Conservation (phyloP, 53 echinoderm and acorn worm species). For the Astropecten irregularis region DNA sequence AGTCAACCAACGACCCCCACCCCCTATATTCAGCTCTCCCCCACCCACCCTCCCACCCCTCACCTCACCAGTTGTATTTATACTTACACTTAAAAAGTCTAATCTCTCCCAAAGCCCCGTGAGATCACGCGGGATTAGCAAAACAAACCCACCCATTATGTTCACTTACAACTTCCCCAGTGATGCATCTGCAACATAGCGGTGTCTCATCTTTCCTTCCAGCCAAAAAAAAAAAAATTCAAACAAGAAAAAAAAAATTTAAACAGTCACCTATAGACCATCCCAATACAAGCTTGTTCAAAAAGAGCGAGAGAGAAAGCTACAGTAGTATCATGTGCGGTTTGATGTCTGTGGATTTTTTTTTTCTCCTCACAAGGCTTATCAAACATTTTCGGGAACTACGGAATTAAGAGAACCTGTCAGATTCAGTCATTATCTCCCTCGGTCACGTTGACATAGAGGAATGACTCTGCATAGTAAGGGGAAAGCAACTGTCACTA, state of each 20-base stretch:
- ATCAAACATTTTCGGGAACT: constrained; percentile 47
- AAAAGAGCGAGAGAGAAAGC: too few species aligned
- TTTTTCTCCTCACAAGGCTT: neutral
- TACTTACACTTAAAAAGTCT: constrained; percentile 36
- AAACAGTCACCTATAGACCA: too few species aligned
- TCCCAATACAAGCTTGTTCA: too few species aligned
- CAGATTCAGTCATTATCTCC: constrained; percentile 25
- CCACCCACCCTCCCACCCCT: neutral
- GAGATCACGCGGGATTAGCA: constrained; percentile 31
- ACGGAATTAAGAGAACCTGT: constrained; percentile 27
- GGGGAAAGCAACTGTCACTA: neutral
- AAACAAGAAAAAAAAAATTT: neutral
- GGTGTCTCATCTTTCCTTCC: neutral
- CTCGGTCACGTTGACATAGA: neutral
- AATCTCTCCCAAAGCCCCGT: neutral
- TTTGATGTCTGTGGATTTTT: neutral
- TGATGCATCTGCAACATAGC: neutral
- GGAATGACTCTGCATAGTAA: constrained; percentile 28
- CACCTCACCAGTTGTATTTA: neutral
- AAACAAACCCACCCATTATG: constrained; percentile 42
- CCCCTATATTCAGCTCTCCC: neutral
- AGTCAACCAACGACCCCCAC: too few species aligned
- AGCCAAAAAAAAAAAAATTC: neutral
- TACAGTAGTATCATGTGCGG: neutral
- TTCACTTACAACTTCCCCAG: neutral